Evolutionary conservation across 2,113 vertebrate genomes (phyloP).

Genomic region (Melanocharis versteri): DNA sequence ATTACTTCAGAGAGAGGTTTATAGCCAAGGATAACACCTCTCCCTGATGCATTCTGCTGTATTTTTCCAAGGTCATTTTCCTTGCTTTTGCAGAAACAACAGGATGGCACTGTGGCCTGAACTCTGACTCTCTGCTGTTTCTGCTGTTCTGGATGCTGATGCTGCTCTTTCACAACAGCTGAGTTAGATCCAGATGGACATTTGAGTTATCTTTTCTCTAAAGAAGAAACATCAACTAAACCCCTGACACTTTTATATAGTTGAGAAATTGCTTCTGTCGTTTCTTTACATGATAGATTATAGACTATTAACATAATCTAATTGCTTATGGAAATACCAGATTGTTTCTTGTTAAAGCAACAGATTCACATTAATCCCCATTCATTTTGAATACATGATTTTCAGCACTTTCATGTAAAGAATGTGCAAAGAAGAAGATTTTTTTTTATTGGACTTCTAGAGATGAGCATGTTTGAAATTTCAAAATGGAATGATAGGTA

Average conservation of each 20-base stretch:
- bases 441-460: background rate
- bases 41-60: background rate
- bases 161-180: slow-evolving; percentile 28
- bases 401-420: background rate
- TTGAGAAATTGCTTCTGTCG: background rate
- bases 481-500: background rate
- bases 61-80: slow-evolving; percentile 24
- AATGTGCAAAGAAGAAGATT: background rate
- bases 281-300: background rate
- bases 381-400: background rate
- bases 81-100: slow-evolving; percentile 44
- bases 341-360: background rate
- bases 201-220: background rate
- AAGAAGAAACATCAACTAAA: slow-evolving; percentile 7
- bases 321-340: background rate
- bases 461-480: background rate
- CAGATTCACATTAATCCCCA: background rate
- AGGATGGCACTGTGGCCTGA: slow-evolving; percentile 56
- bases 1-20: background rate
- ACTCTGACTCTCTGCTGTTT: slow-evolving; percentile 55
- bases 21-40: background rate
- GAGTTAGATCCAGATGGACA: slow-evolving; percentile 26
- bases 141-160: slow-evolving; percentile 49
- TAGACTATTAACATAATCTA: background rate
- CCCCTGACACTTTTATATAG: background rate